Conservation (phyloP, 1,140 invertebrate genomes). For the Hycleus cichorii region DNA sequence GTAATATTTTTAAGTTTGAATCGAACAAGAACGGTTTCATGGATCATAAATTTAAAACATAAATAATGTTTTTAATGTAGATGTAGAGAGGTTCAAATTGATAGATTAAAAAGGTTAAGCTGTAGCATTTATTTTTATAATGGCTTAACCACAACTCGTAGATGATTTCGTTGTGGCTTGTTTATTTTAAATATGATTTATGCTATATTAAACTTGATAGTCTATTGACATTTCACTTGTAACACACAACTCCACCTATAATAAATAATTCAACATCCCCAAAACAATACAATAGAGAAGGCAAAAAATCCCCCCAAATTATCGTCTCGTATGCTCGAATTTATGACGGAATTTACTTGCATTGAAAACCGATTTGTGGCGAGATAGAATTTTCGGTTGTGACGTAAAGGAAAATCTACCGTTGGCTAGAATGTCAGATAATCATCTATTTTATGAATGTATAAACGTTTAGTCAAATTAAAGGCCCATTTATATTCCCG, state of each 20-base stretch:
- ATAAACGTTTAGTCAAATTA: constrained; percentile 33
- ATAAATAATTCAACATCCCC: no score
- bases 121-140: constrained; percentile 13
- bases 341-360: no score
- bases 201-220: constrained; percentile 8
- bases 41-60: constrained; percentile 17
- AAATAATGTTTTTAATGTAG: constrained; percentile 1
- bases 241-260: neutral
- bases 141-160: constrained; percentile 12
- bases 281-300: no score
- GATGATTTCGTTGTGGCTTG: constrained; percentile 10
- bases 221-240: constrained; percentile 11
- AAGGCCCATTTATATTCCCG: constrained; percentile 31
- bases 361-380: no score
- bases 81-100: constrained; percentile 7
- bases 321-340: no score
- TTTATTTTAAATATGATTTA: constrained; percentile 10
- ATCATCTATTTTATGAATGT: constrained; percentile 32
- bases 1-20: neutral
- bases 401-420: constrained; percentile 13
- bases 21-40: constrained; percentile 18
- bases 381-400: no score
- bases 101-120: constrained; percentile 15
- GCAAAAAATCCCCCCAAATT: no score
- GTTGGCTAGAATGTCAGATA: constrained; percentile 26